A percentile compares a stretch with the other conserved stretches of the same genome.
Conservation (phyloP, 2,888 invertebrate genomes). For the Melolontha melolontha region DNA sequence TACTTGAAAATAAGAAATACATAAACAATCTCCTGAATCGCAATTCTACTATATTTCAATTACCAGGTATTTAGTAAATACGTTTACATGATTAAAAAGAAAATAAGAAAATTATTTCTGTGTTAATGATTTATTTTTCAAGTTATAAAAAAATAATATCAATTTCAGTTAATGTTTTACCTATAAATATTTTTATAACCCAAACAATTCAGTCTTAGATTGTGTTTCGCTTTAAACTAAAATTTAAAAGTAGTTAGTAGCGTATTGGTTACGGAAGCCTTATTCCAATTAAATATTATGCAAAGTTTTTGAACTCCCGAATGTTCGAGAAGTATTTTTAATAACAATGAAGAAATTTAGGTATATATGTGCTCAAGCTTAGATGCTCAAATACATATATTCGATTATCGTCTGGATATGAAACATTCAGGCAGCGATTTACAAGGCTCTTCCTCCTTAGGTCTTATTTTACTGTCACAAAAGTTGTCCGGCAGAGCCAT, state of each 20-base stretch:
- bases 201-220: conserved; percentile 41
- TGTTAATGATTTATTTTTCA: conserved; percentile 36
- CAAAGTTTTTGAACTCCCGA: conserved; percentile 9
- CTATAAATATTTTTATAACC: conserved; percentile 33
- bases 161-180: conserved; percentile 19
- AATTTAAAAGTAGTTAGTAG: conserved; percentile 36
- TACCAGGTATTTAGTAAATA: too few species aligned
- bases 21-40: too few species aligned
- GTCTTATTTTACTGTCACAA: conserved; percentile 76
- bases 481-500: conserved; percentile 81
- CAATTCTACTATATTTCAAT: too few species aligned
- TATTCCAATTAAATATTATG: conserved; percentile 23
- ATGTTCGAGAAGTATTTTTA: neutral
- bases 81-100: too few species aligned
- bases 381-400: neutral
- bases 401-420: conserved; percentile 49
- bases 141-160: conserved; percentile 34
- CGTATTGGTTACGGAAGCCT: conserved; percentile 29
- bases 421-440: conserved; percentile 67
- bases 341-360: neutral
- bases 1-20: too few species aligned
- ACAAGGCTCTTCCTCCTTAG: conserved; percentile 77
- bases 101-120: too few species aligned
- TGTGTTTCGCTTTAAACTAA: conserved; percentile 34
- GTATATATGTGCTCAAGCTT: conserved; percentile 14